Percentiles rank a stretch among this genome's conserved stretches.
These are phyloP conservation scores for Parascotia fuliginaria DNA, from an alignment of 2,888 invertebrate species.

Conservation along the genomic window DNA sequence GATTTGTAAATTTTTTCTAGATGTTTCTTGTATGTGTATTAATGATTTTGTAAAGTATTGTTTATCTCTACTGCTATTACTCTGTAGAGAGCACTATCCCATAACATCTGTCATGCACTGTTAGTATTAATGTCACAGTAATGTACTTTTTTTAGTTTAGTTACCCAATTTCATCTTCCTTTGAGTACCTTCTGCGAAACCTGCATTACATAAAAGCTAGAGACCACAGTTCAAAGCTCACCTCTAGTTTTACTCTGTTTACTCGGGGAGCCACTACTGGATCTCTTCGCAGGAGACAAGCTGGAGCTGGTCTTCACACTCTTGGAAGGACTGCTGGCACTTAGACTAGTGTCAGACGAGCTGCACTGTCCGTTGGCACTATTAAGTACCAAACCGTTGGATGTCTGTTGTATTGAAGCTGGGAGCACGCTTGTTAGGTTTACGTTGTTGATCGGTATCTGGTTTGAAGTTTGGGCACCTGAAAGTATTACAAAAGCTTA, in stretches of 20 bases:
- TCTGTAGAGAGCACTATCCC: too few relatives aligned
- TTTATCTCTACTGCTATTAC: too few relatives aligned
- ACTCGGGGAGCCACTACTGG: conserved; percentile 93
- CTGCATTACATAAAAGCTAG: too few relatives aligned
- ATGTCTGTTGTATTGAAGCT: conserved; percentile 67
- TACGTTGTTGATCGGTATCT: conserved; percentile 73
- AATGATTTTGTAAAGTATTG: too few relatives aligned
- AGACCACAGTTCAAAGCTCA: conserved; percentile 48
- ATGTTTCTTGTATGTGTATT: too few relatives aligned
- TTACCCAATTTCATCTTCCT: too few relatives aligned
- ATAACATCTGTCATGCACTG: too few relatives aligned
- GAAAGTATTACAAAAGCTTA: conserved; percentile 3
- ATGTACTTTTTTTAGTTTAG: too few relatives aligned
- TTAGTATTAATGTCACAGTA: too few relatives aligned
- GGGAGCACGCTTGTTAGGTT: conserved; percentile 69
- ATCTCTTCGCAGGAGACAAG: conserved; percentile 93
- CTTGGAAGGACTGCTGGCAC: conserved; percentile 93
- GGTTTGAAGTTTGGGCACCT: conserved; percentile 63
- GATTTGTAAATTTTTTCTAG: too few relatives aligned
- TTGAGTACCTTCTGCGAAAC: too few relatives aligned
- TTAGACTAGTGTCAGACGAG: conserved; percentile 85
- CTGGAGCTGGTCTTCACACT: conserved; percentile 95
- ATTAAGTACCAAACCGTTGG: conserved; percentile 63
- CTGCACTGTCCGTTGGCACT: conserved; percentile 79
- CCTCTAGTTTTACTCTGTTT: conserved; percentile 92